phyloP scores from a whole-genome alignment of 2,113 vertebrate species.

The Sciurus niger region DNA sequence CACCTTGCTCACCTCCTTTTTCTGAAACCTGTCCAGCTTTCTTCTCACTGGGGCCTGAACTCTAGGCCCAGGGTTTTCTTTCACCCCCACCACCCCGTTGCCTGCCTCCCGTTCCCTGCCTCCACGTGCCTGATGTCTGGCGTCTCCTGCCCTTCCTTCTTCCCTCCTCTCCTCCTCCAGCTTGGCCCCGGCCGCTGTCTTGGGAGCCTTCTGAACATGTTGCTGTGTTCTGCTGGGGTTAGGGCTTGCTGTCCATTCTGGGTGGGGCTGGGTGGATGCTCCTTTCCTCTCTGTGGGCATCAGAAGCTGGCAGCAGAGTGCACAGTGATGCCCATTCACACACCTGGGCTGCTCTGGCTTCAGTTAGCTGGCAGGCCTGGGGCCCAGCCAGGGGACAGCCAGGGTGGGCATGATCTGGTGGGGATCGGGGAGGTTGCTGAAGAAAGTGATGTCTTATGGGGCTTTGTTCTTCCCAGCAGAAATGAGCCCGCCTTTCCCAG shows the following conservation, averaged over 20 bases:
- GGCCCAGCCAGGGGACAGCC: not conserved
- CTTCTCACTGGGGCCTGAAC: not conserved
- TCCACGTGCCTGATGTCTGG: not conserved
- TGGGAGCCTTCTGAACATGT: not conserved
- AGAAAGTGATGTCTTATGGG: not conserved
- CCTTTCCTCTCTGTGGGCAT: not conserved
- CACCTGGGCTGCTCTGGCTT: not conserved
- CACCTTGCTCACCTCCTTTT: too few relatives aligned
- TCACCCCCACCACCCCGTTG: not conserved
- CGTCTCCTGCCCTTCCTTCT: not conserved
- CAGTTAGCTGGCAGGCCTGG: not conserved
- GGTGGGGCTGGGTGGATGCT: not conserved
- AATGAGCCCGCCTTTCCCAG: not conserved
- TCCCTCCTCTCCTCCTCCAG: not conserved
- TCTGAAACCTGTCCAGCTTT: not conserved
- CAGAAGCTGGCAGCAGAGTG: not conserved
- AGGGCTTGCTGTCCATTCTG: not conserved
- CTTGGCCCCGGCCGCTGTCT: fast-evolving
- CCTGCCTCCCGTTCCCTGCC: not conserved
- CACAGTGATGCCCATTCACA: fast-evolving
- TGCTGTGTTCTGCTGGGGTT: not conserved
- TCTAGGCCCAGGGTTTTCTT: not conserved
- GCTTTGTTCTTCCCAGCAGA: not conserved
- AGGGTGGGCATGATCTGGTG: not conserved
- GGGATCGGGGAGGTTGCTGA: not conserved